Base-by-base conservation (phyloP, 2,888 invertebrate species). In the Lissonota sp. region DNA sequence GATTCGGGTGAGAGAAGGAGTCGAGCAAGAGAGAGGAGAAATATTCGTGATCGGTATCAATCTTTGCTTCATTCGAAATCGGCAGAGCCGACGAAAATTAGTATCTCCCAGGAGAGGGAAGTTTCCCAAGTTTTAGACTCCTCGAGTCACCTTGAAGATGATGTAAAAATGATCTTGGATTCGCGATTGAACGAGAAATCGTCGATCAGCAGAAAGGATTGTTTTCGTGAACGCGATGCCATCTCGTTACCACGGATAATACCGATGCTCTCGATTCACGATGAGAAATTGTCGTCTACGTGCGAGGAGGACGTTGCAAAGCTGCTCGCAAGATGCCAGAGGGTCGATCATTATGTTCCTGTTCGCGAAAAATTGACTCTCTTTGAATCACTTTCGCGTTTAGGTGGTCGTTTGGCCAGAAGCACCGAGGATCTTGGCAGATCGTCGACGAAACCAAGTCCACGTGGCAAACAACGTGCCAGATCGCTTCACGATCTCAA, bases 301-400 rank as follows among this genome's bases (percentile, higher is more conserved):
- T 87, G 92, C 79, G 93, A 93, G 62, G 92, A 93, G 49, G 93
- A 93, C 42, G 93, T 94, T 1, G 94, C 94, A 58, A 90, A 92
- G 16, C 88, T 94, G n/a, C 86, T 94, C 78, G 93, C 93, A 71
- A 92, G 93, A 72, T 94, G 94, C 84, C 94, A 94, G 86, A 93
- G 94, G 86, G 93, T 93, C 12, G 95, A 95, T 79, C 94, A 94
- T 85, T 96, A 96, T 88, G 95, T 96, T 44, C 96, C 96, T 0
- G 96, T 96, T 53, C 94, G 94, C 84, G 96, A 96, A 86, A 95
- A 96, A 86, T 93, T 96, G 39, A 95, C 95, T 10, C 92, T 96
- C 16, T 96, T 96, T 88, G 96, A 96, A 88, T 95, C 96, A 1
- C 89, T 96, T 74, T 95, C 95, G 62, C 93, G 95, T 82, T 93